phyloP scores from a whole-genome alignment of 2,797 vertebrate genomes.

The Trachurus trachurus region DNA sequence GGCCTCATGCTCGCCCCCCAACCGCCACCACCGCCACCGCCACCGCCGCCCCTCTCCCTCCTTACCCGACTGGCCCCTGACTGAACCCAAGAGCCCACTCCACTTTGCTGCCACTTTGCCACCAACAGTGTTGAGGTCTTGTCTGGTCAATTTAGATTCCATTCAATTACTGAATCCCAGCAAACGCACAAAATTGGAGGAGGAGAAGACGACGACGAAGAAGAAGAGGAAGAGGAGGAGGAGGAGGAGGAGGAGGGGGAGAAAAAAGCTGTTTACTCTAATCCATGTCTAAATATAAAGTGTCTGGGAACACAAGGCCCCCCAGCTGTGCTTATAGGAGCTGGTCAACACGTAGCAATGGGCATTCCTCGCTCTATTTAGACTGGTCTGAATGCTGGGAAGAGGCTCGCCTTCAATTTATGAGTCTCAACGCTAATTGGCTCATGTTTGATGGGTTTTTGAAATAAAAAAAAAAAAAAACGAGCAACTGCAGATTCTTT shows the following conservation, averaged over 20 bases:
- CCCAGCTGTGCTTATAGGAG: conserved; percentile 39
- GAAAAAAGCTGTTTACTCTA: conserved; percentile 55
- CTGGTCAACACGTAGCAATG: conserved; percentile 36
- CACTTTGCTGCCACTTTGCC: conserved; percentile 71
- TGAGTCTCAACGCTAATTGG: background rate
- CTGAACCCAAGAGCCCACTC: conserved; percentile 76
- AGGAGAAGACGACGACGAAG: background rate
- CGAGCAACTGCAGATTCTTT: background rate
- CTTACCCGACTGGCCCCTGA: conserved; percentile 71
- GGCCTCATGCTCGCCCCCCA: conserved; percentile 50
- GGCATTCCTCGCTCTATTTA: conserved; percentile 28
- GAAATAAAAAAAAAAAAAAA: background rate
- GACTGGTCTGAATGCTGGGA: conserved; percentile 5
- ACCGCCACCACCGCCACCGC: conserved; percentile 2
- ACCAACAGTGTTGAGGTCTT: conserved; percentile 70
- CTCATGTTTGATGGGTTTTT: background rate
- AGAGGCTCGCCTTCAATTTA: background rate
- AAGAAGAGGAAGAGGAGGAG: no score
- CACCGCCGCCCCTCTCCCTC: conserved; percentile 11
- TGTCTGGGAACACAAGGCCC: conserved; percentile 60
- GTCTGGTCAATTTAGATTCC: conserved; percentile 74
- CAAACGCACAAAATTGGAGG: conserved; percentile 35
- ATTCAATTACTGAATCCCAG: conserved; percentile 62
- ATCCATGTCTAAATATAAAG: conserved; percentile 64
- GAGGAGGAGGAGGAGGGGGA: no score